These are phyloP conservation scores for Ammodytes dubius DNA, from an alignment of 2,113 vertebrate species.

Conservation along the genomic window DNA sequence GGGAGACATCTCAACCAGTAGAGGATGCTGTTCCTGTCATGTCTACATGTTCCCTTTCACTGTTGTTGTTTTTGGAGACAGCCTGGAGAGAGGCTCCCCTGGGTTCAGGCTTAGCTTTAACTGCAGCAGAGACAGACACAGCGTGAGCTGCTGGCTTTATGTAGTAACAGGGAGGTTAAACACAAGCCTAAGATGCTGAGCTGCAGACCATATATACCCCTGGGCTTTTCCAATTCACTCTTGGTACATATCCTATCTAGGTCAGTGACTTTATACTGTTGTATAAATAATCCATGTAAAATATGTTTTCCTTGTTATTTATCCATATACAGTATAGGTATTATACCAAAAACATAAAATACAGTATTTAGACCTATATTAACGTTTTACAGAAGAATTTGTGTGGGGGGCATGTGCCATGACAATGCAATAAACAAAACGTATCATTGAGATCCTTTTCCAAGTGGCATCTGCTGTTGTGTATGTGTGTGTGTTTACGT, in stretches of 20 bases:
- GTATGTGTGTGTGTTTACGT: not conserved
- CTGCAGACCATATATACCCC: constrained; percentile 45
- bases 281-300: constrained; percentile 12
- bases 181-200: constrained; percentile 44
- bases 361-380: not conserved
- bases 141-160: constrained; percentile 54
- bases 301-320: not conserved
- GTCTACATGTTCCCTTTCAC: constrained; percentile 62
- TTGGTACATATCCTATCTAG: not conserved
- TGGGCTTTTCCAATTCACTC: constrained; percentile 32
- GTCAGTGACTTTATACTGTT: not conserved
- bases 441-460: constrained; percentile 17
- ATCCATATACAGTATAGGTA: not conserved
- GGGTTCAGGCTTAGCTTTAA: constrained; percentile 64
- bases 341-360: no score
- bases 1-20: constrained; percentile 35
- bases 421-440: constrained; percentile 10
- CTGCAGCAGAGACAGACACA: constrained; percentile 63
- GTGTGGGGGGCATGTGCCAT: not conserved
- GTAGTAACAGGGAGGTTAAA: constrained; percentile 61
- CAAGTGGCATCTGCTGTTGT: not conserved
- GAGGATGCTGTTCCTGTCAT: constrained; percentile 45
- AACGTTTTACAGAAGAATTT: no score
- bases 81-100: constrained; percentile 59
- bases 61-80: constrained; percentile 65